Base-by-base conservation (phyloP, 2,113 vertebrate genomes). In the Chitala chitala region DNA sequence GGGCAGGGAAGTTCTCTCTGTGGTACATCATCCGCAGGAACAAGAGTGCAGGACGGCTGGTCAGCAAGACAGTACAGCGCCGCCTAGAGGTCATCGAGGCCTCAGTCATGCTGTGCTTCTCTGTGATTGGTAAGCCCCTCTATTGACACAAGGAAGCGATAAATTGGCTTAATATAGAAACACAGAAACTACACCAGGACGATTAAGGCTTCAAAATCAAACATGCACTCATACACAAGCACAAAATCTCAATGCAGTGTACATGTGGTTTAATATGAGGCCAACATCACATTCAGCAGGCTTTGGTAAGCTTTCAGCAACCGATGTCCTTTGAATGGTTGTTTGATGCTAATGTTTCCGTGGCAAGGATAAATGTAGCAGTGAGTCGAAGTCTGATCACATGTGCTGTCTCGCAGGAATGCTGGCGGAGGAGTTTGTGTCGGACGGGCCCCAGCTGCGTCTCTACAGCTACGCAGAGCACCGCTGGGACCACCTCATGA, bases 21-120 rank as follows among this genome's bases (percentile, higher is more conserved):
- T 96, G 92, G 77, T 89, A 96, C 0, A 58, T 88, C 79, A 94
- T 89, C 63, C 89, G 90, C 75, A 94, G 91, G 76, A 93, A 94
- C 85, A 98, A 93, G 87, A 91, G 79, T 0, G 76, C 83, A 22
- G 95, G 91, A 0, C 92, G 91, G 2, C 74, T 95, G 71, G 82
- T 90, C 5, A 92, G 92, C 78, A 90, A 93, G 78, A 84, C 87
- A 24, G 85, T 89, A 9, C 94, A 95, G 79, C 92, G 89, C 51
- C 92, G 90, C 5, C 74, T 94, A 74, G 96, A 99, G 78, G 84
- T 97, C 78, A 76, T 90, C 0, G 97, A 99, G 71, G 93, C 89
- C 71, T 86, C 90, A 3, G 33, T 87, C 36, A 53, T 93, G 42
- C 74, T 92, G 69, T 73, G 83, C 65, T 96, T 95, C 89, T 88